phyloP scores from a whole-genome alignment of 1,140 invertebrate species.

The Drosophila nasuta region DNA sequence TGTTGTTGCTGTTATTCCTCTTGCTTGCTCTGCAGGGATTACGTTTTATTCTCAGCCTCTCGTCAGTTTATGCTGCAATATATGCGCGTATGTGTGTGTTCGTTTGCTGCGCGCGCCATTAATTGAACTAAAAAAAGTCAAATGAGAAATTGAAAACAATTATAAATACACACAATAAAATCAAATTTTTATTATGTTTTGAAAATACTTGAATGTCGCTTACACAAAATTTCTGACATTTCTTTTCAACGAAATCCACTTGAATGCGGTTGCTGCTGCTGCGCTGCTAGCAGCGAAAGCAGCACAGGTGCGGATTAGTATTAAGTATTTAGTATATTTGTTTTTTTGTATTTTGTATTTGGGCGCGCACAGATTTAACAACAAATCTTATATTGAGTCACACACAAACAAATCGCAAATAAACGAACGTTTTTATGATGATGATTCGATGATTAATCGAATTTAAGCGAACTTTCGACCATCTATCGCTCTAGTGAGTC shows the following conservation, averaged over 20 bases:
- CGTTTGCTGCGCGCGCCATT: constrained; percentile 70
- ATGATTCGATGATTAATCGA: constrained; percentile 68
- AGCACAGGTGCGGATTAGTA: constrained; percentile 45
- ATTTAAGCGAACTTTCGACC: constrained; percentile 39
- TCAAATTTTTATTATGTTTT: constrained; percentile 77
- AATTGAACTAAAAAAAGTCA: constrained; percentile 59
- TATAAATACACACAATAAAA: constrained; percentile 81
- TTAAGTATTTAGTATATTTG: no score
- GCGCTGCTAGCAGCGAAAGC: background rate
- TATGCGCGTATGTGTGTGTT: constrained; percentile 36
- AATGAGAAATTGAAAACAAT: constrained; percentile 61
- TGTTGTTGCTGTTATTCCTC: constrained; percentile 49
- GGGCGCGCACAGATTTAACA: background rate
- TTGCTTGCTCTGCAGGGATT: constrained; percentile 67
- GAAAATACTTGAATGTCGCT: constrained; percentile 75
- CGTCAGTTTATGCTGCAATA: constrained; percentile 70
- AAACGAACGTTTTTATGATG: constrained; percentile 29
- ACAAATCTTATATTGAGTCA: constrained; percentile 33
- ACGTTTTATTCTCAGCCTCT: constrained; percentile 71
- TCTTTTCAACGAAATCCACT: constrained; percentile 53
- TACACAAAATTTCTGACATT: constrained; percentile 48
- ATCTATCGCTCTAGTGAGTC: constrained; percentile 60
- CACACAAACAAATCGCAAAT: constrained; percentile 15
- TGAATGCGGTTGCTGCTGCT: constrained; percentile 46
- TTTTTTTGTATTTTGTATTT: no score